Evolutionary conservation across 2,113 vertebrate genomes (phyloP).

Genomic region (Myodes glareolus): DNA sequence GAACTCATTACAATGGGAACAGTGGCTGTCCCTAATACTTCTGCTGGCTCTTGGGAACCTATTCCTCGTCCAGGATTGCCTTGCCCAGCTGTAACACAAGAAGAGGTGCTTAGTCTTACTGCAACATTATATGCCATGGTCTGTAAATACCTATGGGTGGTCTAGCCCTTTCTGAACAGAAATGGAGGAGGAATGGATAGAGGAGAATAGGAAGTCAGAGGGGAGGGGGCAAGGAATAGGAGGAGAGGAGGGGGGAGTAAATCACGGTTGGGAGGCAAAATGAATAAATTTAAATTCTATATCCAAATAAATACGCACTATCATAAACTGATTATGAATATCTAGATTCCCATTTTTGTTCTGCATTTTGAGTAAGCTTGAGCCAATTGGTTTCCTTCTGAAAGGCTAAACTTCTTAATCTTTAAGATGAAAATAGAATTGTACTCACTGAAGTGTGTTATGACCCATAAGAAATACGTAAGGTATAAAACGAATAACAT

Average conservation of each 20-base stretch:
- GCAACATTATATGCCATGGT: background rate
- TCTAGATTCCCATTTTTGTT: background rate
- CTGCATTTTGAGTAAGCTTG: background rate
- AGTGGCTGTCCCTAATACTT: background rate
- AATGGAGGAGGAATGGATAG: background rate
- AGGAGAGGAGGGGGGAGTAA: background rate
- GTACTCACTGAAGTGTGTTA: background rate
- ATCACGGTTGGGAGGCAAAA: background rate
- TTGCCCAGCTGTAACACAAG: background rate
- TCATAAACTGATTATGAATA: background rate
- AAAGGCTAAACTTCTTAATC: background rate
- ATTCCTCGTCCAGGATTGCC: background rate
- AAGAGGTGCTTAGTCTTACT: background rate
- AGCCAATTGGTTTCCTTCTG: background rate
- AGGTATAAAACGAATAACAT: background rate
- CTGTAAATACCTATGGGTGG: background rate
- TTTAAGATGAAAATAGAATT: slow-evolving; percentile 23
- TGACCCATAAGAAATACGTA: background rate
- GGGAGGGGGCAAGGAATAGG: accelerated
- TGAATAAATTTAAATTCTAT: background rate
- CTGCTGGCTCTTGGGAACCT: background rate
- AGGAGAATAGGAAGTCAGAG: background rate
- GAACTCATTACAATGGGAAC: background rate
- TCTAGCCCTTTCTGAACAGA: background rate
- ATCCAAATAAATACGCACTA: background rate